Base-by-base conservation (phyloP, 2,797 vertebrate genomes). In the Syngnathus acus region DNA sequence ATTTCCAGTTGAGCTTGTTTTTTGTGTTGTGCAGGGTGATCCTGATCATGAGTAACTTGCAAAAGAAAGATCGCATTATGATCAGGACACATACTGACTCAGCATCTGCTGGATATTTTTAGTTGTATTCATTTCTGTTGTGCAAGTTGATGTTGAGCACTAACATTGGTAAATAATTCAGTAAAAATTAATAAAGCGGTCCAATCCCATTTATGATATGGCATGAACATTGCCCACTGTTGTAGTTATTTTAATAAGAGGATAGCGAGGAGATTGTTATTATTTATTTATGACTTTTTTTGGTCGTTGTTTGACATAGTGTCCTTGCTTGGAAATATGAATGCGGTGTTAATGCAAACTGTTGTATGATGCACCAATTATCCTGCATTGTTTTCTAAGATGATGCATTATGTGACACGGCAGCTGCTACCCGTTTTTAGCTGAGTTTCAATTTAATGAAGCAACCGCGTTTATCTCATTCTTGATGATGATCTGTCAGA, bases 261-360 rank as follows among this genome's bases (percentile, higher is more conserved):
- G 26, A 3, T 32, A 32, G 26, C 3, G 26, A 32, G 26, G 26
- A 32, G 26, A 32, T 32, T 32, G 26, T 32, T 32, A 32, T 32
- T 53, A 2, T 21, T 21, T 53, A 10, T 54, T 3, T 6, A 23
- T 23, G 5, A 47, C 17, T 47, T 43, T 13, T 5, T 14, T 17
- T 17, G 16, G 53, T 54, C 14, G 50, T 21, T 54, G 53, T 54
- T 23, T n/a, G 16, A 19, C 37, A 59, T 37, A 37, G 13, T 7
- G 16, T 10, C 13, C 32, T 60, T n/a, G 23, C 42, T 21, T 3
- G 50, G 45, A 71, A 61, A 78, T 74, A 65, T 75, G 54, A 66
- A 77, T 71, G 65, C 14, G 39, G 7, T 63, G 51, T 77, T 38
- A 37, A 68, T 53, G 19, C 62, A 32, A 58, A 62, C 66, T 66